Evolutionary conservation across 2,797 vertebrate species (phyloP), one percentile per base, ranked within the genome.

Genomic region (Crenuchus spilurus): DNA sequence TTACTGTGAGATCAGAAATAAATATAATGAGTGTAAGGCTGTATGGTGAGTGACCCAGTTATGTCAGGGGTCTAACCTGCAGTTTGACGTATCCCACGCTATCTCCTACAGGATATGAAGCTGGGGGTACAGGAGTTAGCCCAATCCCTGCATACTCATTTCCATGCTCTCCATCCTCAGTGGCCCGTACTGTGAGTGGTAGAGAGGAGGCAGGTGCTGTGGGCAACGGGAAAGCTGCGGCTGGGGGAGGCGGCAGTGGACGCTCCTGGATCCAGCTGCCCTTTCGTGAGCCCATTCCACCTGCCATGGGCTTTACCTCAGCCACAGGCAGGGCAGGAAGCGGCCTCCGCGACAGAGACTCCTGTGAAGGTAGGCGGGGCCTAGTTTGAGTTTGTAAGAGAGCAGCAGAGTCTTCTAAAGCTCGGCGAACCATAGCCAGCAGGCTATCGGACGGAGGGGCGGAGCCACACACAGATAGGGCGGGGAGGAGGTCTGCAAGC

Each of bases 251-350:
- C 1, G 96, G 96, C 3, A 97, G 87, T 4, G 95, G 96, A n/a
- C 95, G 85, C 85, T 96, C 95, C 80, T 97, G 96, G 80, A 97
- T 97, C 90, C 94, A 96, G 83, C 94, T 97, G 6, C 95, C 94
- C 65, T 96, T 97, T 18, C 95, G 93, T n/a, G 91, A 91, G 33
- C 92, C 92, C 92, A 93, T 93, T 11, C 92, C 92, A 2, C 86
- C 83, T 4, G 82, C 80, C 1, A 91, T 72, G 0, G 92, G 81
- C 75, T 92, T 91, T 49, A 89, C 92, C 14, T 93, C 93, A 1
- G 91, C 82, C 76, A 91, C 85, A 0, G 93, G 96, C 41, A 97
- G 90, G 0, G 96, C 95, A 0, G 96, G 96, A 78, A 97, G 77
- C 0, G 96, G 96, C 35, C 95, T 91, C 3, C 96, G 92, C 2